Percentiles rank a stretch among this genome's conserved stretches.
Evolutionary conservation across 1,140 invertebrate species (phyloP).

Genomic region (Pseudomyrmex sp.): DNA sequence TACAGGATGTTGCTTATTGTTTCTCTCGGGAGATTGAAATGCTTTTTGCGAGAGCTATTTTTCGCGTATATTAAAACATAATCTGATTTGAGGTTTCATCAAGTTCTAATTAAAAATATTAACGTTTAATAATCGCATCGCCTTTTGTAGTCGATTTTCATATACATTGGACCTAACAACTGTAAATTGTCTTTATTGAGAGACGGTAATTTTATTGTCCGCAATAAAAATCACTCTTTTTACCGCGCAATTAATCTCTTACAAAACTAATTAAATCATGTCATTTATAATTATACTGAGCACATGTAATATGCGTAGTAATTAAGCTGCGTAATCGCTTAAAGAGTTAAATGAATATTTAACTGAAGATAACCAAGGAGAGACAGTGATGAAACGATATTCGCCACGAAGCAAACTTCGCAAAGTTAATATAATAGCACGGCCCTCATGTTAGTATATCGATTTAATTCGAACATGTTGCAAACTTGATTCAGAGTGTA

Average conservation of each 20-base stretch:
- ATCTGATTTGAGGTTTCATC: slow-evolving; percentile 28
- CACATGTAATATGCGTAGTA: background rate
- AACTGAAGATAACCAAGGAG: slow-evolving; percentile 25
- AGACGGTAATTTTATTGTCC: no score
- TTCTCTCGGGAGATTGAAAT: background rate
- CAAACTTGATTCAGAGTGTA: slow-evolving; percentile 37
- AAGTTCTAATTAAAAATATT: slow-evolving; percentile 40
- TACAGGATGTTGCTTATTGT: slow-evolving; percentile 14
- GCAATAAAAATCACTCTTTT: no score
- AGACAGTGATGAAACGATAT: slow-evolving; percentile 36
- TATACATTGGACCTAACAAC: background rate
- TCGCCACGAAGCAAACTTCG: slow-evolving; percentile 35
- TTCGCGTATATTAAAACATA: background rate
- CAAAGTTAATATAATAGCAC: slow-evolving; percentile 38
- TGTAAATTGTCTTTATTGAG: background rate
- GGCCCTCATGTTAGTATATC: slow-evolving; percentile 11
- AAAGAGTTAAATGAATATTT: slow-evolving; percentile 44
- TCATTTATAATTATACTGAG: slow-evolving; percentile 7
- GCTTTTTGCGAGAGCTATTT: background rate
- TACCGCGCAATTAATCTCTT: background rate
- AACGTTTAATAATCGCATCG: background rate
- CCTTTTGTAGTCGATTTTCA: background rate
- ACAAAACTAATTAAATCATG: background rate
- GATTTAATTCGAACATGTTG: slow-evolving; percentile 22
- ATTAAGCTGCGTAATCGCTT: slow-evolving; percentile 11